A percentile compares a stretch with the other conserved stretches of the same genome.
These are phyloP conservation scores for Menidia menidia DNA, from an alignment of 2,797 vertebrate genomes.

Conservation along the genomic window DNA sequence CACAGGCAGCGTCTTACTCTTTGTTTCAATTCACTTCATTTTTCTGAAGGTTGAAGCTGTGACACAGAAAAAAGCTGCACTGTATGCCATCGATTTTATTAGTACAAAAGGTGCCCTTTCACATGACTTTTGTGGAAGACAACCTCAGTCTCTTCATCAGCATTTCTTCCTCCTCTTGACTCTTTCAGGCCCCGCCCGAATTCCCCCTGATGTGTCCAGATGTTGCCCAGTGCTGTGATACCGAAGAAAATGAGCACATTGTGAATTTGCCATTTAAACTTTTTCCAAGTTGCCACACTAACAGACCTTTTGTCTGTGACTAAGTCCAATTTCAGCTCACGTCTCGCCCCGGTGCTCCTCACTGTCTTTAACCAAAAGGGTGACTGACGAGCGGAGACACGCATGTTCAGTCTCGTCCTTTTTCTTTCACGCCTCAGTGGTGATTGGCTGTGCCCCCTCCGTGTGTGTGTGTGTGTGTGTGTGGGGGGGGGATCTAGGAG, in stretches of 20 bases:
- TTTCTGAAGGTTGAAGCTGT: not conserved
- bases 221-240: not conserved
- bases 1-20: too few relatives aligned
- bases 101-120: too few relatives aligned
- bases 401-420: slow-evolving; percentile 31
- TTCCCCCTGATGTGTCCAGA: not conserved
- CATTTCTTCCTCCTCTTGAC: not conserved
- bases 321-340: not conserved
- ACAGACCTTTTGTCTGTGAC: slow-evolving; percentile 4
- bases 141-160: not conserved
- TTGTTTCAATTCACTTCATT: not conserved
- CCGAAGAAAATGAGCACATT: not conserved
- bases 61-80: not conserved
- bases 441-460: slow-evolving; percentile 36
- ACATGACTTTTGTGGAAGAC: too few relatives aligned
- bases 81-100: not conserved
- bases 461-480: slow-evolving; percentile 9
- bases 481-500: slow-evolving; percentile 3
- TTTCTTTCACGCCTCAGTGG: slow-evolving; percentile 56
- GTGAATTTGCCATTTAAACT: not conserved
- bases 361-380: slow-evolving; percentile 26
- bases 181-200: slow-evolving; percentile 4
- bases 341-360: slow-evolving; percentile 11
- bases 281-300: not conserved
- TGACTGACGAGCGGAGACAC: slow-evolving; percentile 18